These are phyloP conservation scores for Neoaliturus tenellus DNA, from an alignment of 2,888 invertebrate genomes.

Conservation along the genomic window DNA sequence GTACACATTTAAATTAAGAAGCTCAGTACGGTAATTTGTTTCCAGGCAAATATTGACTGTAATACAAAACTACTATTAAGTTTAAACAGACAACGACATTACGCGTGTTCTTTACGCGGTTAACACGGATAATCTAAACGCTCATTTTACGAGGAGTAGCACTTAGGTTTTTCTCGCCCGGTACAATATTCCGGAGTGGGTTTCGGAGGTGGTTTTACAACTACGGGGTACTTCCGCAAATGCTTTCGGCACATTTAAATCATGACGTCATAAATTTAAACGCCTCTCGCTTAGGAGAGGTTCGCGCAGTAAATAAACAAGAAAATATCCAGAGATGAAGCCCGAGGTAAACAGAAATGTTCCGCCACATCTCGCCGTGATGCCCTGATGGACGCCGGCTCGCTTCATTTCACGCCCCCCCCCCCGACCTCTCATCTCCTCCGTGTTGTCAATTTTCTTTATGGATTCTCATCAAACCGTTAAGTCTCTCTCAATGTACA, in stretches of 20 bases:
- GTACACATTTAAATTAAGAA: too few relatives aligned
- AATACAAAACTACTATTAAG: too few relatives aligned
- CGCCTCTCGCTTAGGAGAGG: not conserved
- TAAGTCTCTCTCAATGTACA: not conserved
- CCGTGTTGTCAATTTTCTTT: not conserved
- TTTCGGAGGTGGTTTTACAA: not conserved
- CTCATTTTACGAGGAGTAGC: not conserved
- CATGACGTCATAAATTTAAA: not conserved
- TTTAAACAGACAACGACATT: too few relatives aligned
- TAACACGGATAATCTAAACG: not conserved
- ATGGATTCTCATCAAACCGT: not conserved
- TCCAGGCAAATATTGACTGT: too few relatives aligned
- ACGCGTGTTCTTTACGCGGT: too few relatives aligned
- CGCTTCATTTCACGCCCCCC: not conserved
- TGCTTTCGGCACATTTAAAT: not conserved
- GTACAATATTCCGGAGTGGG: not conserved
- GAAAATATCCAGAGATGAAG: not conserved
- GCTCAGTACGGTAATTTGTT: too few relatives aligned
- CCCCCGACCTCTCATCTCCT: not conserved
- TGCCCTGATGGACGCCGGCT: not conserved
- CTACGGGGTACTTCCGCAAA: not conserved
- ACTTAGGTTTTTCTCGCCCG: not conserved
- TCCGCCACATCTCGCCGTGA: not conserved
- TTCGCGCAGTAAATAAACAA: not conserved
- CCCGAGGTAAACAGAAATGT: not conserved